Base-by-base conservation (phyloP, 2,113 vertebrate genomes). In the Eclectus roratus region DNA sequence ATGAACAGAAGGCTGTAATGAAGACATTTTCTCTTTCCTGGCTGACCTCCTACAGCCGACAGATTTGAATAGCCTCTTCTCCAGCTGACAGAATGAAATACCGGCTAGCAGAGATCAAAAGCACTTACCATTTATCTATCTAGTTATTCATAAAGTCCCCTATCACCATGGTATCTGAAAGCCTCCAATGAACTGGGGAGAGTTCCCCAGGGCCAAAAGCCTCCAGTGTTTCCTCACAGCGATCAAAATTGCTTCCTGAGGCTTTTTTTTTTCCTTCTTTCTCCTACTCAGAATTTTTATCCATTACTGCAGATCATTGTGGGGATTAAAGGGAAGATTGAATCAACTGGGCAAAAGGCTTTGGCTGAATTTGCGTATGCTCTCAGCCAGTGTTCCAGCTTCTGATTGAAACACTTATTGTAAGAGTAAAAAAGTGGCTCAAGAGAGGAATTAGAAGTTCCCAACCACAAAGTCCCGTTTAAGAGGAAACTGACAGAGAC, bases 31-130 rank as follows among this genome's bases (percentile, higher is more conserved):
- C 91, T 70, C 91, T 91, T 81, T 94, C 72, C 94, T 96, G 94
- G 83, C 94, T 97, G 93, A 96, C 94, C 96, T 95, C 94, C 88
- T 96, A 79, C 85, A 92, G 91, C 73, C 13, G 44, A 90, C 91
- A 94, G 91, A 93, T 95, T 97, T 96, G 96, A 97, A 94, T 94
- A 93, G 80, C 90, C 80, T 95, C 95, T 79, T 94, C 90, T 78
- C 84, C 90, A 94, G 92, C 74, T 96, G 96, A 93, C 92, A 94
- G 80, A 86, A 88, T 95, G 94, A 95, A 97, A 97, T 91, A 91
- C 82, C 87, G 69, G 37, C 85, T 91, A 84, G 69, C 85, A 90
- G 95, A 96, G 96, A 97, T 96, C 95, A 97, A 96, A 97, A 95
- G 92, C 94, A 44, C 90, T 96, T 77, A 78, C 72, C 69, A 90